These are phyloP conservation scores for Eupithecia vulgata DNA, from an alignment of 2,888 invertebrate species.

Conservation along the genomic window DNA sequence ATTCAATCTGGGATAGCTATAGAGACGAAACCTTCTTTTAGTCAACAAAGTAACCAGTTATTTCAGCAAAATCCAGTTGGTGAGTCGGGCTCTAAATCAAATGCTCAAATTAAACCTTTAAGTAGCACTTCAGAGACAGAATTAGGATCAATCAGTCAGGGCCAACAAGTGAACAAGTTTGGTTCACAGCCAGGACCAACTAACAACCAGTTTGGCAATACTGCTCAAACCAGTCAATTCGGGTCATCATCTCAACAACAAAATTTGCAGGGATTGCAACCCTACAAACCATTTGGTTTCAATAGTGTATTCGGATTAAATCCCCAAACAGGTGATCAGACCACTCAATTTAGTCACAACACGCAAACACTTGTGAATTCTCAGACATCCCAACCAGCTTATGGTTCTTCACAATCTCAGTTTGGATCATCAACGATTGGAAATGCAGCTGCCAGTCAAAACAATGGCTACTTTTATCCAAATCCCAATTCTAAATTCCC, in stretches of 20 bases:
- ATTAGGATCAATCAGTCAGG: conserved; percentile 11
- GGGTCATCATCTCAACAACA: conserved; percentile 7
- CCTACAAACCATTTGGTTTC: conserved; percentile 25
- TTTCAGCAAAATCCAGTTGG: conserved; percentile 19
- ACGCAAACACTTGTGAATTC: conserved; percentile 22
- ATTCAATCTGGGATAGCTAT: conserved; percentile 20
- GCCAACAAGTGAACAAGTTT: conserved; percentile 25
- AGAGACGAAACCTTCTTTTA: conserved; percentile 23
- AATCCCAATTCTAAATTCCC: conserved; percentile 20
- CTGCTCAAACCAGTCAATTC: conserved; percentile 4
- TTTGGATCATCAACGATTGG: conserved; percentile 20
- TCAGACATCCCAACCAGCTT: conserved; percentile 22
- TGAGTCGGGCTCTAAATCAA: neutral
- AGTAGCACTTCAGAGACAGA: neutral
- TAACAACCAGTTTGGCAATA: conserved; percentile 27
- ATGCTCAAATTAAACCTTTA: conserved; percentile 16
- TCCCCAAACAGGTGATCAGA: conserved; percentile 34
- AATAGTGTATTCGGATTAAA: conserved; percentile 31
- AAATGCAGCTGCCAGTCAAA: conserved; percentile 22
- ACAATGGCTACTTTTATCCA: conserved; percentile 28
- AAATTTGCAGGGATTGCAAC: conserved; percentile 22
- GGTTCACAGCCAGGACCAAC: conserved; percentile 29
- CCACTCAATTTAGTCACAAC: conserved; percentile 26
- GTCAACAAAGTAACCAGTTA: conserved; percentile 18
- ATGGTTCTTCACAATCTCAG: conserved; percentile 21